Percentiles rank a stretch among this genome's conserved stretches.
phyloP scores from a whole-genome alignment of 2,888 invertebrate species.

The Tyria jacobaeae region DNA sequence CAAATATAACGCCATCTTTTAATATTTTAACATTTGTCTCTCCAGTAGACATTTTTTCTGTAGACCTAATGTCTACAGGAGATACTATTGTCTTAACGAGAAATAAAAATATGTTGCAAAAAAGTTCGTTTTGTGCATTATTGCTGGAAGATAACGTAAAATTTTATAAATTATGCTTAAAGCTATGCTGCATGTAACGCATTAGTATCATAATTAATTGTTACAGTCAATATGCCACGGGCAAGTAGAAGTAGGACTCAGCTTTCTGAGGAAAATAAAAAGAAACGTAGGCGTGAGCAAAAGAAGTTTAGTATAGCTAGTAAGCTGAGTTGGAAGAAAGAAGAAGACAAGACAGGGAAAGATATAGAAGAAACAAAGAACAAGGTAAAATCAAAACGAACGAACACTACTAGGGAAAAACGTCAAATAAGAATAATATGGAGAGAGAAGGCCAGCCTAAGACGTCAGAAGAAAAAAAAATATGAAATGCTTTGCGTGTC shows the following conservation, averaged over 20 bases:
- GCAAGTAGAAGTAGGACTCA: slow-evolving; percentile 10
- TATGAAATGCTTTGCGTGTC: slow-evolving; percentile 11
- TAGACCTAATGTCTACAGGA: slow-evolving; percentile 16
- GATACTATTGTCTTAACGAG: not conserved
- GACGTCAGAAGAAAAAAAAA: slow-evolving; percentile 24
- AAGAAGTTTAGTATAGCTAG: slow-evolving; percentile 24
- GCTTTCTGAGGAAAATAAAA: slow-evolving; percentile 19
- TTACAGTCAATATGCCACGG: slow-evolving; percentile 21
- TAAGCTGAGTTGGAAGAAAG: slow-evolving; percentile 28
- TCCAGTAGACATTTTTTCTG: slow-evolving; percentile 21
- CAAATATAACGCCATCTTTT: too few relatives aligned
- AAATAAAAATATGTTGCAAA: too few relatives aligned
- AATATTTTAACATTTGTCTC: slow-evolving; percentile 5
- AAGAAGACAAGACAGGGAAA: slow-evolving; percentile 26
- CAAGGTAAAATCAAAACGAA: slow-evolving; percentile 29
- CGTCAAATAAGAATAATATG: slow-evolving; percentile 29
- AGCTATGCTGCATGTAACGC: not conserved
- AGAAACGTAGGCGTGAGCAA: slow-evolving; percentile 21
- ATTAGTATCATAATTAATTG: slow-evolving; percentile 1
- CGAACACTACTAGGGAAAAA: slow-evolving; percentile 33
- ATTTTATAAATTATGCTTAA: slow-evolving; percentile 1
- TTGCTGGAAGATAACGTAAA: too few relatives aligned
- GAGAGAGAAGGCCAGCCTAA: slow-evolving; percentile 26
- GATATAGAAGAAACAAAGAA: slow-evolving; percentile 26
- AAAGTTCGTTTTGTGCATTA: too few relatives aligned